phyloP scores from a whole-genome alignment of 2,888 invertebrate species.

The Catocala nupta region DNA sequence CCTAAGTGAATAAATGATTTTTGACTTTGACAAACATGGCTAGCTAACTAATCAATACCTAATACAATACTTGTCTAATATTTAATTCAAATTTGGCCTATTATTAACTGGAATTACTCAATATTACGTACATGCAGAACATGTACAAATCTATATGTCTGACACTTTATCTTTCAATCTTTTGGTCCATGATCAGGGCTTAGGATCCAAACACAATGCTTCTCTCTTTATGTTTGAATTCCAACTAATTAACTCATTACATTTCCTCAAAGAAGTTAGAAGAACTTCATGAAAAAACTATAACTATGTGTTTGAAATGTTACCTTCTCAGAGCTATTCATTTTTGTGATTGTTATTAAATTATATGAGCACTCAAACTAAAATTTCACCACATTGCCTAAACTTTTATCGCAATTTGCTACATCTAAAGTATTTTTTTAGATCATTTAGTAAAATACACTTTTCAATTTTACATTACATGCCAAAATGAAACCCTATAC shows the following conservation, averaged over 20 bases:
- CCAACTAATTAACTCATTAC: too few relatives aligned
- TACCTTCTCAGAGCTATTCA: slow-evolving; percentile 30
- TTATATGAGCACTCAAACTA: slow-evolving; percentile 11
- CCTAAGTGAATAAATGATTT: too few relatives aligned
- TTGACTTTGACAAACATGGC: too few relatives aligned
- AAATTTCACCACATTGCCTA: slow-evolving; percentile 49
- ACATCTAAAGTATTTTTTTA: slow-evolving; percentile 37
- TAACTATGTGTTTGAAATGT: background rate
- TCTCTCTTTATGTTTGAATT: too few relatives aligned
- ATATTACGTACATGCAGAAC: too few relatives aligned
- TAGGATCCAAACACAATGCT: too few relatives aligned
- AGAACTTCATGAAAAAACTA: background rate
- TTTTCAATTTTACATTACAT: slow-evolving; percentile 51
- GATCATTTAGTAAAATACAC: slow-evolving; percentile 36
- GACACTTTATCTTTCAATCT: too few relatives aligned
- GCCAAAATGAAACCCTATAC: slow-evolving; percentile 54
- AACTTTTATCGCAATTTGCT: slow-evolving; percentile 42
- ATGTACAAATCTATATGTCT: too few relatives aligned
- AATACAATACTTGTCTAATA: slow-evolving; percentile 1
- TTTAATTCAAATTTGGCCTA: background rate
- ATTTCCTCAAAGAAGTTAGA: background rate
- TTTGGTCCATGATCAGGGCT: too few relatives aligned
- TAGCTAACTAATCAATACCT: background rate
- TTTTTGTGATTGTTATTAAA: slow-evolving; percentile 15
- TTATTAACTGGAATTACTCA: background rate